A percentile compares a stretch with the other conserved stretches of the same genome.
Evolutionary conservation across 2,113 vertebrate genomes (phyloP).

Genomic region (Oxyura jamaicensis): DNA sequence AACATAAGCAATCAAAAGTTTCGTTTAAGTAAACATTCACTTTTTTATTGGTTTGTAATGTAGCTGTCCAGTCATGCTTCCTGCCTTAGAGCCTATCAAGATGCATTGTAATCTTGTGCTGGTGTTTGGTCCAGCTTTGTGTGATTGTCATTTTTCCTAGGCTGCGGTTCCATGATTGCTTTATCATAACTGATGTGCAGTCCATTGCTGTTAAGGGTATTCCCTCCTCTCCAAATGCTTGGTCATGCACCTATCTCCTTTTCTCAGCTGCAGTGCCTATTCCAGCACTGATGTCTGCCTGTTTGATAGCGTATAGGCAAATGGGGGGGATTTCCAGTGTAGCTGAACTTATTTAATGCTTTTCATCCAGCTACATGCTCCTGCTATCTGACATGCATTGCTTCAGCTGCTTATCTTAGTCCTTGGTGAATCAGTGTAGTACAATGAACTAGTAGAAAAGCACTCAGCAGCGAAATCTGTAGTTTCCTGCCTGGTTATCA

Average conservation of each 20-base stretch:
- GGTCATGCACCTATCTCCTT: neutral
- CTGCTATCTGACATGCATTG: neutral
- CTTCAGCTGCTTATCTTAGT: neutral
- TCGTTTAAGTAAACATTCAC: neutral
- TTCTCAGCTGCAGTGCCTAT: neutral
- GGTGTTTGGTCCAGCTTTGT: fast-evolving
- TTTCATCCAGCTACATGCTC: neutral
- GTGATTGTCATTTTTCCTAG: fast-evolving
- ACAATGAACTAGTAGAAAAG: neutral
- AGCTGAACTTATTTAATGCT: neutral
- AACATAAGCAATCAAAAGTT: neutral
- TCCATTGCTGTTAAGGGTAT: neutral
- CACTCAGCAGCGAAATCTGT: neutral
- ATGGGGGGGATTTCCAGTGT: neutral
- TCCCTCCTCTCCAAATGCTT: neutral
- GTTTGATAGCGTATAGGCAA: fast-evolving
- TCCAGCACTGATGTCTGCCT: neutral
- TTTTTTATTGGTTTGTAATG: neutral
- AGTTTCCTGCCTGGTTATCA: neutral
- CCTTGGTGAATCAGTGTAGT: neutral
- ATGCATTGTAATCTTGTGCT: fast-evolving
- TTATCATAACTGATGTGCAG: too few species aligned
- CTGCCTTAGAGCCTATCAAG: neutral
- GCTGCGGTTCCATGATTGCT: neutral
- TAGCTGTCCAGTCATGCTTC: neutral